These are phyloP conservation scores for Argentina silus DNA, from an alignment of 2,797 vertebrate species.

Conservation along the genomic window DNA sequence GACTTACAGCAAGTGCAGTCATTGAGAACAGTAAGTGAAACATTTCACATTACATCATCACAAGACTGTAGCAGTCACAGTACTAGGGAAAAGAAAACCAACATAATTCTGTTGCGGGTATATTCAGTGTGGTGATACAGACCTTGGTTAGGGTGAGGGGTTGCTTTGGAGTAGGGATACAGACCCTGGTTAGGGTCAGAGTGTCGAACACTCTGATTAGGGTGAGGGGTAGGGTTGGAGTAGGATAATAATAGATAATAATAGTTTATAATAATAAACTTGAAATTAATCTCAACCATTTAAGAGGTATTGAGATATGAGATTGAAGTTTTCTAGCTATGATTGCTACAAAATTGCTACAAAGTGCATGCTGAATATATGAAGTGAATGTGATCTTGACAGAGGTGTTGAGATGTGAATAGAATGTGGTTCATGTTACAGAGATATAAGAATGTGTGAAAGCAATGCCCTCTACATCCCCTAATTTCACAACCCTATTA, in stretches of 20 bases:
- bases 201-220: too few species aligned
- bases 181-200: too few species aligned
- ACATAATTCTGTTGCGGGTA: too few species aligned
- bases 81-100: background rate
- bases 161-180: too few species aligned
- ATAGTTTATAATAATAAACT: background rate
- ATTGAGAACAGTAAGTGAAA: too few species aligned
- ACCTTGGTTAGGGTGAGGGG: too few species aligned
- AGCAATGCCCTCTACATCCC: constrained; percentile 74
- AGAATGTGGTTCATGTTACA: constrained; percentile 50
- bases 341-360: background rate
- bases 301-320: background rate
- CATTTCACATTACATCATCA: too few species aligned
- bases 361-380: constrained; percentile 30
- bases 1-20: too few species aligned
- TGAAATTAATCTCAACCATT: background rate
- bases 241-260: background rate
- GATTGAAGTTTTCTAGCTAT: background rate
- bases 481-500: constrained; percentile 76
- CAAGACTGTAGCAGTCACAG: too few species aligned
- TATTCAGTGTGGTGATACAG: too few species aligned
- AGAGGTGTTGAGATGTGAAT: constrained; percentile 57
- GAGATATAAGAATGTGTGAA: constrained; percentile 77
- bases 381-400: constrained; percentile 61
- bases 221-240: too few species aligned